Conservation (phyloP, 2,888 invertebrate species). For the Pseudolycoriella hygida region DNA sequence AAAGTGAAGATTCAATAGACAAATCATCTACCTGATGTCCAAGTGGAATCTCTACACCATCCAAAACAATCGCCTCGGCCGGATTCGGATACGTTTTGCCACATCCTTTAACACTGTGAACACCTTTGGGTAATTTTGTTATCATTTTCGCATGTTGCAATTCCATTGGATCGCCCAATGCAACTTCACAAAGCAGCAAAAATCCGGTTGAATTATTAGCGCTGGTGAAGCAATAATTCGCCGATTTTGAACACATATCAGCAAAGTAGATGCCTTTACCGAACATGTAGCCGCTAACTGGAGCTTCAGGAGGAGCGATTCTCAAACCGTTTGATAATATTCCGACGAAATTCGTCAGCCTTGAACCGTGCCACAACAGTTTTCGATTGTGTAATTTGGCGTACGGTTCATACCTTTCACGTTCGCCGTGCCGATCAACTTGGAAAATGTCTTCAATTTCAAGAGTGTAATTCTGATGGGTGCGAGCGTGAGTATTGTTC, state of each 20-base stretch:
- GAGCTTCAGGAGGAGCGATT: constrained; percentile 97
- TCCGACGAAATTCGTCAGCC: constrained; percentile 86
- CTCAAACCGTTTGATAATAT: constrained; percentile 83
- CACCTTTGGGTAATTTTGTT: constrained; percentile 58
- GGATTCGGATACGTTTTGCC: constrained; percentile 80
- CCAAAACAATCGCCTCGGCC: constrained; percentile 26
- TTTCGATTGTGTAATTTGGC: constrained; percentile 69
- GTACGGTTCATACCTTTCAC: constrained; percentile 71
- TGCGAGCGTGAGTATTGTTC: constrained; percentile 80
- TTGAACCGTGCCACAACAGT: constrained; percentile 93
- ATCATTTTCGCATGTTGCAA: constrained; percentile 52
- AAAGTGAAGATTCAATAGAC: constrained; percentile 33
- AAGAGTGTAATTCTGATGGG: constrained; percentile 59
- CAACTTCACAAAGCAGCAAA: constrained; percentile 85
- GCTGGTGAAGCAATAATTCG: constrained; percentile 82
- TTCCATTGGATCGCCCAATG: constrained; percentile 83
- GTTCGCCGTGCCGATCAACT: constrained; percentile 59
- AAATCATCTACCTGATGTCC: constrained; percentile 39
- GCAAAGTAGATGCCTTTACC: constrained; percentile 97
- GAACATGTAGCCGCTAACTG: constrained; percentile 88
- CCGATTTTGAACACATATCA: constrained; percentile 97
- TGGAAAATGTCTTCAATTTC: constrained; percentile 45
- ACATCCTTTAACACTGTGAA: constrained; percentile 75
- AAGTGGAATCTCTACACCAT: constrained; percentile 60
- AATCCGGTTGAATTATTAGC: constrained; percentile 55